A percentile compares a stretch with the other conserved stretches of the same genome.
Conservation (phyloP, 53 echinoderm and acorn worm species). For the Echinometra lucunter region DNA sequence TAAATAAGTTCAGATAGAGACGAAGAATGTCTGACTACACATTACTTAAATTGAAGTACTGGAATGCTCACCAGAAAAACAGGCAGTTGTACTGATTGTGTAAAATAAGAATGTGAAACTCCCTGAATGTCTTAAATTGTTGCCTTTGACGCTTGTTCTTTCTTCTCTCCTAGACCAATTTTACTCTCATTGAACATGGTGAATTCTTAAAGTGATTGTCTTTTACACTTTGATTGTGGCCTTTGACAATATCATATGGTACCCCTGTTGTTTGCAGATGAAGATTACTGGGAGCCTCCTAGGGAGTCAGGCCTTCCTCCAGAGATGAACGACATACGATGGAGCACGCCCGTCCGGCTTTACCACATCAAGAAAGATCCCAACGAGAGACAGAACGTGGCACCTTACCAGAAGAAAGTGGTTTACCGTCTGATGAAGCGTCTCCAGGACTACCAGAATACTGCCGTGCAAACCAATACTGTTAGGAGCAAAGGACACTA, state of each 20-base stretch:
- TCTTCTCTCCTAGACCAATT: not conserved
- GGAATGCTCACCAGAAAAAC: not conserved
- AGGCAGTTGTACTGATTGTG: not conserved
- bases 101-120: too few relatives aligned
- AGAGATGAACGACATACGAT: conserved; percentile 56
- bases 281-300: conserved; percentile 63
- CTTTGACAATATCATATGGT: not conserved
- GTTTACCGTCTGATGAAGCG: conserved; percentile 65
- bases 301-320: conserved; percentile 12
- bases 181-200: not conserved
- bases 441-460: conserved; percentile 70
- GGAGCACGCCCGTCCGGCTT: conserved; percentile 65
- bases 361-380: conserved; percentile 71
- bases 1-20: not conserved
- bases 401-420: conserved; percentile 57
- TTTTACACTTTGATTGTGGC: not conserved
- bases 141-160: not conserved
- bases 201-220: not conserved
- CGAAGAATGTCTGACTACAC: not conserved
- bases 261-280: not conserved
- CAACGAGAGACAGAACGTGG: conserved; percentile 70
- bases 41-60: not conserved
- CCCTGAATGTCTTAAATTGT: too few relatives aligned
- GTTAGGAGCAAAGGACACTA: not conserved
- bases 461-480: conserved; percentile 50